Evolutionary conservation across 1,140 invertebrate genomes (phyloP).

Genomic region (Drosophila tropicalis): DNA sequence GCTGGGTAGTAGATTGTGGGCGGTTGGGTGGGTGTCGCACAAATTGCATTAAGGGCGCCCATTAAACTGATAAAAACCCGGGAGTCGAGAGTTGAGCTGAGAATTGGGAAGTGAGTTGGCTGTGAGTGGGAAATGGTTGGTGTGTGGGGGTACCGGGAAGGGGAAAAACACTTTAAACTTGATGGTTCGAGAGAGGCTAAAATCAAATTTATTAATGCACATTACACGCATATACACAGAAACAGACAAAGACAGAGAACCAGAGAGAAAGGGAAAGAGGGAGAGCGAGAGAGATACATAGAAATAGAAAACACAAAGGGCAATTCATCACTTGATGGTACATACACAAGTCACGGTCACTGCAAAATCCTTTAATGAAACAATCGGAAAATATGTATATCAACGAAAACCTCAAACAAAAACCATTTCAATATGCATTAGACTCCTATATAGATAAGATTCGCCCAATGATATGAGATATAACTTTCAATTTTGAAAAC

Average conservation of each 20-base stretch:
- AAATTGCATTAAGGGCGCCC: slow-evolving; percentile 78
- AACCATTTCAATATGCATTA: no score
- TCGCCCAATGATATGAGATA: no score
- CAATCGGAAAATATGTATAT: no score
- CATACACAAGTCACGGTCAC: background rate
- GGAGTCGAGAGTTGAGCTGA: slow-evolving; percentile 44
- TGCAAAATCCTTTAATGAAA: background rate
- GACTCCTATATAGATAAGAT: no score
- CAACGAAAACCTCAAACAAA: no score
- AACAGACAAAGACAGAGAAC: background rate
- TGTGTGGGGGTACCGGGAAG: background rate
- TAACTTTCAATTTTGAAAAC: no score
- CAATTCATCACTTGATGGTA: background rate
- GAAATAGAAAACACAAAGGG: background rate
- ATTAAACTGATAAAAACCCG: slow-evolving; percentile 80
- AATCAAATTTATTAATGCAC: slow-evolving; percentile 81
- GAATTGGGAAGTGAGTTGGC: slow-evolving; percentile 18
- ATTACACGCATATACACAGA: slow-evolving; percentile 44
- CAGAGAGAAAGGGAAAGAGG: no score
- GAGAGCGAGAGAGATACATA: no score
- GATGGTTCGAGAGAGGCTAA: slow-evolving; percentile 67
- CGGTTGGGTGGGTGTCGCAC: slow-evolving; percentile 27
- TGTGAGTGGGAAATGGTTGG: background rate
- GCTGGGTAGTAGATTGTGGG: no score
- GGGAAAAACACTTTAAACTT: slow-evolving; percentile 67